Percentiles rank a stretch among this genome's conserved stretches.
These are phyloP conservation scores for Rhizoglyphus robini DNA, from an alignment of 1,140 invertebrate genomes.

Conservation along the genomic window DNA sequence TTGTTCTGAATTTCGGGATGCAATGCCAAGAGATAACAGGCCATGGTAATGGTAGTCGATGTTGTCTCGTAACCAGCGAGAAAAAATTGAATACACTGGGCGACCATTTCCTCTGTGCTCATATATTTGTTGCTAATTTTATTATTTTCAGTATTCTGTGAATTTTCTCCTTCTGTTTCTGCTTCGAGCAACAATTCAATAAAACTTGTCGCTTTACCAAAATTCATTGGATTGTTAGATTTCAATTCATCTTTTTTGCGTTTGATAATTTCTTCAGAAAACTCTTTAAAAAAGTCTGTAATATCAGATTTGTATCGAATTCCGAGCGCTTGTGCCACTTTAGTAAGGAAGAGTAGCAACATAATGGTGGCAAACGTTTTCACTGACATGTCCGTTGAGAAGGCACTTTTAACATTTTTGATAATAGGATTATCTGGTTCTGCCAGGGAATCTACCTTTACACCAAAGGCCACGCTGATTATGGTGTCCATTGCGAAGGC, in stretches of 20 bases:
- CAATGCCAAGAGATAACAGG: slow-evolving; percentile 43
- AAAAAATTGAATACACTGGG: slow-evolving; percentile 50
- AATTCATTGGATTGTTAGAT: background rate
- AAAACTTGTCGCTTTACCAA: background rate
- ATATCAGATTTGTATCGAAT: background rate
- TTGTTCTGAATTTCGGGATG: slow-evolving; percentile 43
- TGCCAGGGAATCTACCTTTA: no score
- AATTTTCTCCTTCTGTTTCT: background rate
- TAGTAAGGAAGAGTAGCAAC: background rate
- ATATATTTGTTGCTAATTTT: background rate
- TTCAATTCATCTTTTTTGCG: background rate
- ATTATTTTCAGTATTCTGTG: background rate
- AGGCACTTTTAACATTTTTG: background rate
- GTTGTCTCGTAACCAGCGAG: slow-evolving; percentile 51
- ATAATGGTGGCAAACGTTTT: background rate
- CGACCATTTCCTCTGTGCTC: slow-evolving; percentile 45
- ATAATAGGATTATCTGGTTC: background rate
- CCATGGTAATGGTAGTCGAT: slow-evolving; percentile 39
- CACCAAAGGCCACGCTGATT: no score
- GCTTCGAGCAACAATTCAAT: background rate
- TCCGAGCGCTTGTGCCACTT: background rate
- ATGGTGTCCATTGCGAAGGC: background rate
- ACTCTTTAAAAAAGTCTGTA: background rate
- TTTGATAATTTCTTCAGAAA: background rate
- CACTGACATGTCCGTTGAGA: background rate